Evolutionary conservation across 1,140 invertebrate genomes (phyloP).

Genomic region (Drosophila tsacasi): DNA sequence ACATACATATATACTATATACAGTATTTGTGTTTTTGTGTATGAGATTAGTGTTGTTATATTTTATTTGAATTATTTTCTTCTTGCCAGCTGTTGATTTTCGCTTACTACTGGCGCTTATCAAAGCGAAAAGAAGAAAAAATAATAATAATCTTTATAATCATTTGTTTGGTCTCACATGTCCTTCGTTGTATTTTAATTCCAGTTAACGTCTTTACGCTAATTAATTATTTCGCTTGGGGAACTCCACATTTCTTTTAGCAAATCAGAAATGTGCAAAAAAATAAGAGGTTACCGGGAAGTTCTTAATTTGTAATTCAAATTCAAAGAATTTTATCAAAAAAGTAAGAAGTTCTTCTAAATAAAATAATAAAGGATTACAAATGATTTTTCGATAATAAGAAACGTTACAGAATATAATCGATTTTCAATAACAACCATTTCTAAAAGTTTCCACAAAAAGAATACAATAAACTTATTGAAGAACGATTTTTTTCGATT

Average conservation of each 20-base stretch:
- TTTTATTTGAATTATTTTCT: constrained; percentile 11
- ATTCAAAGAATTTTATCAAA: not conserved
- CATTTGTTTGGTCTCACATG: constrained; percentile 23
- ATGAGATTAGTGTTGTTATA: constrained; percentile 18
- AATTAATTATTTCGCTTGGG: constrained; percentile 36
- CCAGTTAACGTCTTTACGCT: constrained; percentile 15
- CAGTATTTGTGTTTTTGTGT: constrained; percentile 14
- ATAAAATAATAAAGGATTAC: too few species aligned
- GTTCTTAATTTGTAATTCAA: not conserved
- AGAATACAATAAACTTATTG: too few species aligned
- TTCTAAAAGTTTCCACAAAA: too few species aligned
- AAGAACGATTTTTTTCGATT: too few species aligned
- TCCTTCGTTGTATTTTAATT: constrained; percentile 2
- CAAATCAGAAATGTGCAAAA: not conserved
- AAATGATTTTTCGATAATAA: too few species aligned
- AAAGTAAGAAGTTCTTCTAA: not conserved
- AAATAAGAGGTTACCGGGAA: constrained; percentile 8
- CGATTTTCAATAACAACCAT: too few species aligned
- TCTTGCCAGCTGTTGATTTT: constrained; percentile 26
- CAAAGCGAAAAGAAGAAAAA: not conserved
- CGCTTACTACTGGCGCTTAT: constrained; percentile 15
- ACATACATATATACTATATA: constrained; percentile 3
- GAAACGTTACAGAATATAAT: too few species aligned
- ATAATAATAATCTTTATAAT: not conserved
- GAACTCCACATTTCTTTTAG: constrained; percentile 1